Evolutionary conservation across 2,888 invertebrate species (phyloP).

Genomic region (Caenorhabditis uteleia): DNA sequence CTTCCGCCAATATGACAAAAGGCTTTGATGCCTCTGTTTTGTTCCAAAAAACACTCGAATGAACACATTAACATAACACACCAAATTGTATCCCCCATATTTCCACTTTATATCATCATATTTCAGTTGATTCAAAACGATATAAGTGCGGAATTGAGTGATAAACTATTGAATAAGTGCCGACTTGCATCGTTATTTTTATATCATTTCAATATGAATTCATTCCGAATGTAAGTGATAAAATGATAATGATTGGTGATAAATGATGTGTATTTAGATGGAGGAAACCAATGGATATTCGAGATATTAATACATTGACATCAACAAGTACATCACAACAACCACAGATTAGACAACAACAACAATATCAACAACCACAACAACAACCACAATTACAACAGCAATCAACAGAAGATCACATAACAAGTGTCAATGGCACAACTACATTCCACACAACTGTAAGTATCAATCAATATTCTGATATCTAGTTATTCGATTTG

Average conservation of each 20-base stretch:
- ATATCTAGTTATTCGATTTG: not conserved
- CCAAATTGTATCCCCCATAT: no score
- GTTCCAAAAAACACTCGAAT: no score
- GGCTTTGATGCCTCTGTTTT: no score
- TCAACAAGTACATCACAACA: constrained; percentile 4
- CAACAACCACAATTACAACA: no score
- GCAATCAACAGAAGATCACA: constrained; percentile 13
- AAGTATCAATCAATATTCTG: no score
- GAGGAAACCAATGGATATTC: constrained; percentile 42
- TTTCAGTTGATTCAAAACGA: constrained; percentile 42
- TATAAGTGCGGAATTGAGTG: constrained; percentile 14
- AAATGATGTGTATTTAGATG: constrained; percentile 32
- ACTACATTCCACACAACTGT: constrained; percentile 37
- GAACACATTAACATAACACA: no score
- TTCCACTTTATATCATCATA: no score
- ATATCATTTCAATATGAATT: constrained; percentile 43
- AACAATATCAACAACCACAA: constrained; percentile 25
- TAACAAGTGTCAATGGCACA: constrained; percentile 34
- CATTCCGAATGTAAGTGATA: constrained; percentile 44
- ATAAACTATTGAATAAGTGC: constrained; percentile 20
- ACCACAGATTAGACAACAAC: constrained; percentile 6
- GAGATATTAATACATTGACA: constrained; percentile 19
- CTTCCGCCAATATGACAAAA: no score
- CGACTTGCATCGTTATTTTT: constrained; percentile 35
- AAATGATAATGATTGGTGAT: not conserved